Evolutionary conservation across 2,888 invertebrate species (phyloP), one percentile per base, ranked within the genome.

Genomic region (Flexamia atlantica): DNA sequence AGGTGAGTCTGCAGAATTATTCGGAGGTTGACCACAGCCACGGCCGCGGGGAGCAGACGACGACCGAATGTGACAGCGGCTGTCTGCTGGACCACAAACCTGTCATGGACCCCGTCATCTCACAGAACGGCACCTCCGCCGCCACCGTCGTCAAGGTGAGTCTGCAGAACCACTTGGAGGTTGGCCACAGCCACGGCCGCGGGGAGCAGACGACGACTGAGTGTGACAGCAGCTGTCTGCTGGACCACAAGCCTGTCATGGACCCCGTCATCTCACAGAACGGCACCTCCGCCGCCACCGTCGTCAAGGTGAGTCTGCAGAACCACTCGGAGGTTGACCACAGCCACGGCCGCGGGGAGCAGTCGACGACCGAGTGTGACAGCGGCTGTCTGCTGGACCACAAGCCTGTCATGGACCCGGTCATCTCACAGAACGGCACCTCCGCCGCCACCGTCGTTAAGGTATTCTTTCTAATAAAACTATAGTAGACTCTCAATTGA

Each of bases 191-290:
- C 20, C 42, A 72, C 36, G 42, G 72, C 7, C 14, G n/a, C 7
- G 1, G 4, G 57, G 68, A 68, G 68, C 30, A 68, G n/a, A 9
- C 5, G 68, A 42, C 42, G 20, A 14, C 72, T 0, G 1, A 36
- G 28, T 72, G 72, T 72, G 72, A 72, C 7, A 20, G 42, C 40
- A 42, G 20, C 42, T 42, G 20, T 36, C 4, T 72, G 2, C 12
- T 36, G 14, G 72, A 72, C 40, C 42, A 72, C 72, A 72, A 72
- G 14, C 72, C 72, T 23, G 72, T 72, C 36, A 36, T 72, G 72
- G 40, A 72, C 42, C 36, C 72, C 4, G 23, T 40, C 72, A 40
- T 68, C 30, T 57, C 57, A 7, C 57, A 57, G 57, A 57, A 57
- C 23, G 57, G 57, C 7, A 57, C 57, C 7, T 57, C 57, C 3